phyloP scores from a whole-genome alignment of 1,140 invertebrate species.

The Drosophila oshimai region DNA sequence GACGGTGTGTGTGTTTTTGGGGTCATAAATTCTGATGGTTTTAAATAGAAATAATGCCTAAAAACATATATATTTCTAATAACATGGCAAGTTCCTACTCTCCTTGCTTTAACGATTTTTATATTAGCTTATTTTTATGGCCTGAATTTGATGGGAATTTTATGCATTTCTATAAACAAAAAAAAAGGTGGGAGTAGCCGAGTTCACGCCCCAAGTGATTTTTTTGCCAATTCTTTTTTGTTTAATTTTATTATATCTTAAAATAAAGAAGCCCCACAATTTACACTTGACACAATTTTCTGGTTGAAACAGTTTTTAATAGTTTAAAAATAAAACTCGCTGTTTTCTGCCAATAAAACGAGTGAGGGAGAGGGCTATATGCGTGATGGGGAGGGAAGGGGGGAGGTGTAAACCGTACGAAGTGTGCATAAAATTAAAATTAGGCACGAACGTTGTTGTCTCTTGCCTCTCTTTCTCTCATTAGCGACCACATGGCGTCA shows the following conservation, averaged over 20 bases:
- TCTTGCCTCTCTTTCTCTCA: neutral
- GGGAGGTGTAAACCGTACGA: conserved; percentile 37
- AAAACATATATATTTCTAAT: conserved; percentile 4
- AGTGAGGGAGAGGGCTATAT: neutral
- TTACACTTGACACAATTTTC: conserved; percentile 77
- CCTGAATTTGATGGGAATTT: conserved; percentile 17
- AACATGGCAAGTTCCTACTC: conserved; percentile 14
- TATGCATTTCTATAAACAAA: conserved; percentile 19
- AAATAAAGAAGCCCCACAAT: conserved; percentile 22
- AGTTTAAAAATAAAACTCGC: conserved; percentile 70
- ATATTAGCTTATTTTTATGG: conserved; percentile 30
- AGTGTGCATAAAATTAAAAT: conserved; percentile 74
- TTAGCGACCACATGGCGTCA: conserved; percentile 63
- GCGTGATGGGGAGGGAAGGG: neutral
- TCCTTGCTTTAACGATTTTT: conserved; percentile 19
- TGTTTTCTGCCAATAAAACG: conserved; percentile 53
- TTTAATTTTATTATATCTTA: conserved; percentile 20
- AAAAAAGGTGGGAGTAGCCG: neutral
- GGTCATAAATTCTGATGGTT: conserved; percentile 31
- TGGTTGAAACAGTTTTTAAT: conserved; percentile 44
- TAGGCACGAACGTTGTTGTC: conserved; percentile 56
- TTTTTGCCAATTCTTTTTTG: neutral
- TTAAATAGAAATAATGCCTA: conserved; percentile 18
- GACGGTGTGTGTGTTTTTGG: conserved; percentile 9
- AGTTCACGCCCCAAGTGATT: conserved; percentile 9